Percentiles rank a stretch among this genome's conserved stretches.
Evolutionary conservation across 2,888 invertebrate genomes (phyloP).

Genomic region (Leucophenga montana): DNA sequence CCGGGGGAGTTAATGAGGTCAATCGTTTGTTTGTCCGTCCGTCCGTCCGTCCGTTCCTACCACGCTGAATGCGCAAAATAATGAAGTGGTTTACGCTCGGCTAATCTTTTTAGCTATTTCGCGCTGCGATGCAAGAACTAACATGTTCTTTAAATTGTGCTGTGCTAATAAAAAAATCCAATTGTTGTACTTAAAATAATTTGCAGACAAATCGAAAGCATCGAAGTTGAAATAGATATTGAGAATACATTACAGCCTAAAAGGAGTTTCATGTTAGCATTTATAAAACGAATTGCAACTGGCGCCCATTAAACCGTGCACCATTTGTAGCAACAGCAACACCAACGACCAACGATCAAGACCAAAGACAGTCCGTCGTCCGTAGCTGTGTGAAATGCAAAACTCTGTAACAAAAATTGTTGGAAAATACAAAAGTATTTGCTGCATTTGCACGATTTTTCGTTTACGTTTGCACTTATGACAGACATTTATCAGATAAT

Average conservation of each 20-base stretch:
- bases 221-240: background rate
- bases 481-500: constrained; percentile 45
- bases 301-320: constrained; percentile 29
- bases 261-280: constrained; percentile 34
- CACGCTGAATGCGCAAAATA: too few relatives aligned
- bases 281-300: constrained; percentile 18
- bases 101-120: too few relatives aligned
- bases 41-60: too few relatives aligned
- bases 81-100: too few relatives aligned
- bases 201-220: constrained; percentile 14
- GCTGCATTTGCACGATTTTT: constrained; percentile 38
- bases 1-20: constrained; percentile 2
- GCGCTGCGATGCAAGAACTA: too few relatives aligned
- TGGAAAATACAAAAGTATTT: constrained; percentile 32
- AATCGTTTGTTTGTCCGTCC: background rate
- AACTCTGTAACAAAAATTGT: background rate
- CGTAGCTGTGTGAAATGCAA: background rate
- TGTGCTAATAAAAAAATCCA: background rate
- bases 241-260: constrained; percentile 21
- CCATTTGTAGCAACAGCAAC: constrained; percentile 19
- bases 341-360: constrained; percentile 17
- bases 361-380: background rate
- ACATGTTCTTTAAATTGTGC: background rate
- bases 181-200: too few relatives aligned
- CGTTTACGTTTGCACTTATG: constrained; percentile 42